Evolutionary conservation across 2,888 invertebrate genomes (phyloP).

Genomic region (Tetrapedia diversipes): DNA sequence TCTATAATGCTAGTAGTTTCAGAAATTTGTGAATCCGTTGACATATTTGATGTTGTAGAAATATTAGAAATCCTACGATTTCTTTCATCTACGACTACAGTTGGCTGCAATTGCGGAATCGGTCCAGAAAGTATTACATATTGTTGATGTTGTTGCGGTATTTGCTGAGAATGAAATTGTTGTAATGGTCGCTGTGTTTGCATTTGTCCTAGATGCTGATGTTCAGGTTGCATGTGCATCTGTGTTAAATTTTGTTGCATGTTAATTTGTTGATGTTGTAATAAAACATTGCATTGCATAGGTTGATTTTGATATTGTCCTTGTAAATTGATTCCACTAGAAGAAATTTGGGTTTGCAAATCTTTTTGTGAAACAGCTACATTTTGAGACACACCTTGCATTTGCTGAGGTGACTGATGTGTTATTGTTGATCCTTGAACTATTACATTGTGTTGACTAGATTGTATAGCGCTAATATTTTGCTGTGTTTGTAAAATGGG

Average conservation of each 20-base stretch:
- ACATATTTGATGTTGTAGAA: conserved; percentile 75
- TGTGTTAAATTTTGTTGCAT: conserved; percentile 64
- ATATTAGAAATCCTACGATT: conserved; percentile 80
- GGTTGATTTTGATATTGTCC: conserved; percentile 68
- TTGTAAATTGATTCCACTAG: conserved; percentile 53
- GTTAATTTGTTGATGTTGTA: conserved; percentile 51
- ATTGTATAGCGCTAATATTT: conserved; percentile 56
- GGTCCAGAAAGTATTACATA: conserved; percentile 72
- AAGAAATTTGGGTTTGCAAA: conserved; percentile 55
- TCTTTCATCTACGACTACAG: conserved; percentile 74
- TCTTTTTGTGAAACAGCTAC: conserved; percentile 61
- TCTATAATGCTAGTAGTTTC: conserved; percentile 62
- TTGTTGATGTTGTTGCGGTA: conserved; percentile 68
- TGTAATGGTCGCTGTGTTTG: conserved; percentile 69
- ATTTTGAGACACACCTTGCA: conserved; percentile 51
- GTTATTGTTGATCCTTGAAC: conserved; percentile 53
- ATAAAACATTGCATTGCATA: conserved; percentile 58
- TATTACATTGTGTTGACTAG: conserved; percentile 66
- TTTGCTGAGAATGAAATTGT: conserved; percentile 68
- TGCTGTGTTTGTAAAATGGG: conserved; percentile 49
- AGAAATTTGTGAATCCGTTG: conserved; percentile 76
- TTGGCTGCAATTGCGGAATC: conserved; percentile 71
- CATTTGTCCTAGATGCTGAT: conserved; percentile 65
- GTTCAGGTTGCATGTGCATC: conserved; percentile 59
- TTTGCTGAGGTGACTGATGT: conserved; percentile 61